Evolutionary conservation across 2,797 vertebrate genomes (phyloP), one percentile per base, ranked within the genome.

Genomic region (Loriculus beryllinus): DNA sequence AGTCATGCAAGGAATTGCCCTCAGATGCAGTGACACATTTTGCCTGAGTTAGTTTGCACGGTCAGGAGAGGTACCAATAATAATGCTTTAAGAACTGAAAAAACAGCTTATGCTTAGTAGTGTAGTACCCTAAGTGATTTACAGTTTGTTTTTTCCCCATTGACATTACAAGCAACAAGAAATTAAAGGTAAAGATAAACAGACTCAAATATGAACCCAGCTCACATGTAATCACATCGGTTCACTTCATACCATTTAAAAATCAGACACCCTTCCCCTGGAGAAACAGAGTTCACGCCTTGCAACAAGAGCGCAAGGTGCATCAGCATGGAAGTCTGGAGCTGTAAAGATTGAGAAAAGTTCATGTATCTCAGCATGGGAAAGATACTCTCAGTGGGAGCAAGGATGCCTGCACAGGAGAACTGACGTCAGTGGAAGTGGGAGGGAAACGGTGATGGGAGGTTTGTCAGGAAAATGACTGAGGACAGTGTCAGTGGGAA

Each of bases 361-460:
- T 86, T 83, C 16, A 12, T 6, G 29, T 31, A 9, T 76, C 28
- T 88, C 88, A 51, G 95, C 49, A 51, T 95, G 96, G 96, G 95
- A 96, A 97, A 93, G 91, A 92, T 94, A 85, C 65, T 91, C 81
- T 60, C 74, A 5, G 90, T 67, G 72, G 77, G 67, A 90, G 93
- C 90, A 40, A 68, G 85, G 87, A 92, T 69, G 88, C 84, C 79
- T 56, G 88, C 4, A 48, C 77, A 72, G 90, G 88, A 92, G 91
- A 80, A 87, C 83, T 97, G 95, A 96, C 92, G 93, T 96, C 96
- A 93, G 83, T 93, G 93, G 90, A 77, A 93, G 90, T 60, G 65
- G 93, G 95, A 96, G 96, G 94, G 93, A 92, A 92, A 63, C 1
- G 31, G 92, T 7, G 78, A 68, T 62, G 80, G 95, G 85, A 94